Conservation (phyloP, 2,797 vertebrate genomes). For the Pseudocheirus occidentalis region DNA sequence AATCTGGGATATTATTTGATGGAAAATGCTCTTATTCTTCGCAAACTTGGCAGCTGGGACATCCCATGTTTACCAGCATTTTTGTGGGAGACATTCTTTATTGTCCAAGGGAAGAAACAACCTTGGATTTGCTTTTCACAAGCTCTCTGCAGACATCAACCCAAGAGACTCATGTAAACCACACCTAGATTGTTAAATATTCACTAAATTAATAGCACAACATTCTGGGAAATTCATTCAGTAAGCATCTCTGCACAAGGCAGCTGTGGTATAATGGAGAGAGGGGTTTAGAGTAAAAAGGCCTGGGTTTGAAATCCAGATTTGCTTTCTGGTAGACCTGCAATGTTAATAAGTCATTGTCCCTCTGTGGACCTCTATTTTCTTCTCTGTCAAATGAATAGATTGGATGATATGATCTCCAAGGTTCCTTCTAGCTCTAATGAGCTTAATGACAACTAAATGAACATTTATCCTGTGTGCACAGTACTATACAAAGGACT, state of each 20-base stretch:
- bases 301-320: neutral
- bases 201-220: neutral
- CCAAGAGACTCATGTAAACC: neutral
- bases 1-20: neutral
- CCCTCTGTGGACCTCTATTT: neutral
- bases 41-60: neutral
- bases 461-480: neutral
- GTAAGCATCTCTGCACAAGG: neutral
- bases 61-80: neutral
- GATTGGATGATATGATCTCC: neutral
- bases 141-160: neutral
- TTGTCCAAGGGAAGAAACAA: neutral
- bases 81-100: neutral
- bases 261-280: neutral
- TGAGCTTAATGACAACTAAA: neutral
- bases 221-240: neutral
- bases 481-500: neutral
- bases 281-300: neutral
- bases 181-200: neutral
- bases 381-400: neutral
- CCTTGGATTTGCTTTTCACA: neutral
- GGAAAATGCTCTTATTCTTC: neutral
- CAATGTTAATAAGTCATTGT: neutral
- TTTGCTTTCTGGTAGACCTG: neutral
- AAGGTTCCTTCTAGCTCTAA: neutral